phyloP scores from a whole-genome alignment of 2,888 invertebrate genomes.

The Meganola albula region DNA sequence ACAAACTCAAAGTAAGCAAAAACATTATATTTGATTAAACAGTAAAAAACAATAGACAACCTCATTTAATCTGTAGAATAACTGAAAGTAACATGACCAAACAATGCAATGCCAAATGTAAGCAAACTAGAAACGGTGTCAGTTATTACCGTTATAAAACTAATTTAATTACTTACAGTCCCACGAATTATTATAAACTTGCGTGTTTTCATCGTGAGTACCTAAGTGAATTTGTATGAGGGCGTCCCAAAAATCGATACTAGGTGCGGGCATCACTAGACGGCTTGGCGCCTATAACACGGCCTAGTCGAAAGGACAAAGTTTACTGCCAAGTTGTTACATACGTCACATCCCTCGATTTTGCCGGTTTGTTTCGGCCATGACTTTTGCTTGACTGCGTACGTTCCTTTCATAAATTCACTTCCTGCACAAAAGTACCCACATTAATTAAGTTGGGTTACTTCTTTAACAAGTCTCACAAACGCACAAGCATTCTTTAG shows the following conservation, averaged over 20 bases:
- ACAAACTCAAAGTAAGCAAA: too few species aligned
- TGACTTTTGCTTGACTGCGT: slow-evolving; percentile 47
- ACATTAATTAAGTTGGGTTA: slow-evolving; percentile 59
- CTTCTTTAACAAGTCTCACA: slow-evolving; percentile 55
- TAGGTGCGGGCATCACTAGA: slow-evolving; percentile 48
- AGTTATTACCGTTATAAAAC: too few species aligned
- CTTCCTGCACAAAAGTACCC: slow-evolving; percentile 46
- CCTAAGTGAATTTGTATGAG: slow-evolving; percentile 24
- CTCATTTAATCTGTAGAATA: too few species aligned
- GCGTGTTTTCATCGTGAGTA: slow-evolving; percentile 28
- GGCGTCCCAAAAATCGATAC: slow-evolving; percentile 28
- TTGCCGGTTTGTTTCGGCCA: slow-evolving; percentile 42
- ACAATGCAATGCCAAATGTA: too few species aligned
- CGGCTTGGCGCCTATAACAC: slow-evolving; percentile 56
- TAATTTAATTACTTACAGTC: too few species aligned
- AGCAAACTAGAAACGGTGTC: too few species aligned
- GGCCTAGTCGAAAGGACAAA: slow-evolving; percentile 56
- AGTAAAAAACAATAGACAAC: too few species aligned
- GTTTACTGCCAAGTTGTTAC: slow-evolving; percentile 49
- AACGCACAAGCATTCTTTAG: slow-evolving; percentile 33
- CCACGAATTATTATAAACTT: slow-evolving; percentile 21
- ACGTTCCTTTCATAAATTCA: slow-evolving; percentile 48
- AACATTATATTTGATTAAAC: too few species aligned
- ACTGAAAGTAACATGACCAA: too few species aligned
- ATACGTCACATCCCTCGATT: slow-evolving; percentile 50